Base-by-base conservation (phyloP, 2,113 vertebrate species). In the Calcarius ornatus region DNA sequence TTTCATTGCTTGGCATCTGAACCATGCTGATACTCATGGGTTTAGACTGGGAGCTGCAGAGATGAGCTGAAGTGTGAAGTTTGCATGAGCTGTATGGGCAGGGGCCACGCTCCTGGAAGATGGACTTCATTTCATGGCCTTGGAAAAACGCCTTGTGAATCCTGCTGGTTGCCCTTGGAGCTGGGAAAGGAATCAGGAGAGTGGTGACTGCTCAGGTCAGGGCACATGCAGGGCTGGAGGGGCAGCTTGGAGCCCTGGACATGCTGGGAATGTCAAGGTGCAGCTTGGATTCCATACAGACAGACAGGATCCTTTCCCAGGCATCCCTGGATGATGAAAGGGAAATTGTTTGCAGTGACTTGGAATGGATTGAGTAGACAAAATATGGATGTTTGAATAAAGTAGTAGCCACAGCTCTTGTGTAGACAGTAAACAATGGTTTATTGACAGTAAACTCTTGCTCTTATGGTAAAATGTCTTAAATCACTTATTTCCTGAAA, bases 401-500 rank as follows among this genome's bases (percentile, higher is more conserved):
- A 95, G 64, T 88, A 72, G 80, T 72, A 92, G 76, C 81, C 76
- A 95, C 91, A 86, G 61, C 93, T 96, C 87, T 92, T 89, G 25
- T 64, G 81, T 78, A 92, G 86, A 93, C 87, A 78, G 76, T 95
- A 95, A 97, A 96, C 92, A 94, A 68, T 33, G 64, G 77, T 94
- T 96, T 96, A 94, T 95, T 97, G 96, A 92, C 92, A 86, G 48
- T 54, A 85, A 92, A 94, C 77, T 92, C 72, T 88, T 91, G 91
- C 93, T 78, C 77, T 90, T 64, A 79, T 91, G 81, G 89, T 81
- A 88, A 88, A 86, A 92, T 87, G n/a, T 76, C 90, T 83, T 78
- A 86, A 94, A 94, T 94, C 92, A 88, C 28, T 91, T 65, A 92
- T 63, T 96, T 97, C 94, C 95, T 95, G 95, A 94, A 94, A 95